Base-by-base conservation (phyloP, 2,888 invertebrate species). In the Charanyca ferruginea region DNA sequence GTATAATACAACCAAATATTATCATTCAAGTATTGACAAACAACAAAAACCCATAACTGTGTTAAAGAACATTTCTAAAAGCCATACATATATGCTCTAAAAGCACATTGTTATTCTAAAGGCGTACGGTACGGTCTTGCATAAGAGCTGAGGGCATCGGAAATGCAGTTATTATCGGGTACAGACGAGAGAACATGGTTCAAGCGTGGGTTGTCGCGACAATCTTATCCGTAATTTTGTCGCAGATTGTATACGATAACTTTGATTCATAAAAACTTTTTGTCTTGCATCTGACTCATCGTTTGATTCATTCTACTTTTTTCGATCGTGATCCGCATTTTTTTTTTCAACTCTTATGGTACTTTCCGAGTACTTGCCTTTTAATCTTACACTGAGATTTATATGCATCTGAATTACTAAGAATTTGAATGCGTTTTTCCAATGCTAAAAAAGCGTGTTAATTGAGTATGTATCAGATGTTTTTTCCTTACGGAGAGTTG, bases 121-220 rank as follows among this genome's bases (percentile, higher is more conserved):
- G 22, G 53, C 76, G 53, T 68, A 55, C 53, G 41, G 53, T 68
- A 55, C 53, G 41, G 35, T 53, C 73, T 69, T 80, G 66, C 67
- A 52, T 66, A 80, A 59, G 58, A 72, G 66, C 38, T 57, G 58
- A 61, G 51, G 64, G 51, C 47, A 22, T 79, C 63, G 49, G 73
- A 64, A 79, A 80, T 54, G 73, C 58, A 68, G 60, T 66, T 54
- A 59, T 77, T 80, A 80, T 80, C 66, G 53, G 22, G 35, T 61
- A 59, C 68, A 54, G 60, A 44, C 66, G 62, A 67, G 41, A 63
- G 41, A 35, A 59, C 51, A 51, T 55, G 45, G 55, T 58, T 42
- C 20, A 18, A 47, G 60, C 63, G 73, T 77, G 66, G 66, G 73
- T 58, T 55, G 72, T 64, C 47, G 45, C 58, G 25, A 32, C 52